These are phyloP conservation scores for Gymnarchus niloticus DNA, from an alignment of 2,113 vertebrate genomes.

Conservation along the genomic window DNA sequence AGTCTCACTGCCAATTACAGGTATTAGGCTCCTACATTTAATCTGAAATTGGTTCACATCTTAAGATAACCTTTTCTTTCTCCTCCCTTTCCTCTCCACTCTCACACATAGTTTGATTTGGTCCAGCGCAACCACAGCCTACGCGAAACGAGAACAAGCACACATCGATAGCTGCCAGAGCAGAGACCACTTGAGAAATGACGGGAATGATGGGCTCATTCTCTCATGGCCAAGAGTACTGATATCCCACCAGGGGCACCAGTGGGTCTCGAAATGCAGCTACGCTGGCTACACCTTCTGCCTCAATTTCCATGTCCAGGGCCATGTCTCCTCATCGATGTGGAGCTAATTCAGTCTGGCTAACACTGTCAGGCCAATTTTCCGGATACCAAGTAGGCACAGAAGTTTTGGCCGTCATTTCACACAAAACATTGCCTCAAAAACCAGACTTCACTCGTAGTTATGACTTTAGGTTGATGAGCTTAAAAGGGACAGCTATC, in stretches of 20 bases:
- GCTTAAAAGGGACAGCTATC: background rate
- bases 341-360: slow-evolving; percentile 22
- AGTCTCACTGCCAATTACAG: background rate
- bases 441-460: background rate
- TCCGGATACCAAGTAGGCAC: background rate
- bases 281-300: background rate
- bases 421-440: background rate
- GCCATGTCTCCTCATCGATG: background rate
- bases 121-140: background rate
- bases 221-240: background rate
- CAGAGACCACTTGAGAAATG: background rate
- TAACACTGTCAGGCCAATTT: slow-evolving; percentile 22
- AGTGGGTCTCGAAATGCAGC: background rate
- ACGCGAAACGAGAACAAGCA: too few relatives aligned
- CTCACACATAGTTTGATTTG: background rate
- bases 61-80: background rate
- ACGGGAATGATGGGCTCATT: background rate
- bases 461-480: slow-evolving; percentile 7
- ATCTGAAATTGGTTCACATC: background rate
- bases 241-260: background rate
- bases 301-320: slow-evolving; percentile 3
- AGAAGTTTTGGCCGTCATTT: slow-evolving; percentile 17
- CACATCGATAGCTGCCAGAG: background rate
- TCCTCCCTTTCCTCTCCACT: background rate
- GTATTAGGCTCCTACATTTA: background rate